Percentiles rank a stretch among this genome's conserved stretches.
phyloP scores from a whole-genome alignment of 2,797 vertebrate genomes.

The Scyliorhinus canicula region DNA sequence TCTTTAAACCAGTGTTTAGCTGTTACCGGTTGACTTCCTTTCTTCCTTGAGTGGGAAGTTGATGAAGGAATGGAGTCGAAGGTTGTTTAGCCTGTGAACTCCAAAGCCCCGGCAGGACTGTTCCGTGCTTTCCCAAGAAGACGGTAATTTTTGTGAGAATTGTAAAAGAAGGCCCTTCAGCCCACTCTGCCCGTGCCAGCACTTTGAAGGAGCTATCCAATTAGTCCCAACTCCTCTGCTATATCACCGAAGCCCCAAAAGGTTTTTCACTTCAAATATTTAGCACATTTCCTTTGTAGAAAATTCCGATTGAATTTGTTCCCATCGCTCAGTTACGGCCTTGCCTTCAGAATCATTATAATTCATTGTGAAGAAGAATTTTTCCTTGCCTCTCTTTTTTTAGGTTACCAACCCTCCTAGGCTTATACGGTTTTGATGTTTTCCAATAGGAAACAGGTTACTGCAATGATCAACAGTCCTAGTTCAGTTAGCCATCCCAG shows the following conservation, averaged over 20 bases:
- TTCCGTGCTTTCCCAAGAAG: not conserved
- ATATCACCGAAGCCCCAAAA: not conserved
- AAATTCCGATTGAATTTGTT: not conserved
- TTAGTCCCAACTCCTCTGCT: not conserved
- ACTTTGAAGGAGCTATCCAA: not conserved
- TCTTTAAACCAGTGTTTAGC: not conserved
- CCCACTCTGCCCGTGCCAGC: not conserved
- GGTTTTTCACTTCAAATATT: not conserved
- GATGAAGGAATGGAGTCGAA: too few species aligned
- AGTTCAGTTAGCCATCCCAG: not conserved
- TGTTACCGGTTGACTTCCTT: not conserved
- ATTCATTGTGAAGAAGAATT: not conserved
- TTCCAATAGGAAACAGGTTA: not conserved
- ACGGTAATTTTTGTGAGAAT: not conserved
- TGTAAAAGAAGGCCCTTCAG: not conserved
- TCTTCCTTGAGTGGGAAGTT: not conserved
- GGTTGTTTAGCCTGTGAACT: not conserved
- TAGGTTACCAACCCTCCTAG: not conserved
- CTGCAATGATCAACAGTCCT: not conserved
- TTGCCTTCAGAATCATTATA: not conserved
- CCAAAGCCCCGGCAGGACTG: not conserved
- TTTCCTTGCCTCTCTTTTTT: too few species aligned
- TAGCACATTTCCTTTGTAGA: not conserved
- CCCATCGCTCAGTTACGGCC: not conserved
- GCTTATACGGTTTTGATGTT: not conserved